Conservation (phyloP, 2,888 invertebrate species). For the Arctia plantaginis region DNA sequence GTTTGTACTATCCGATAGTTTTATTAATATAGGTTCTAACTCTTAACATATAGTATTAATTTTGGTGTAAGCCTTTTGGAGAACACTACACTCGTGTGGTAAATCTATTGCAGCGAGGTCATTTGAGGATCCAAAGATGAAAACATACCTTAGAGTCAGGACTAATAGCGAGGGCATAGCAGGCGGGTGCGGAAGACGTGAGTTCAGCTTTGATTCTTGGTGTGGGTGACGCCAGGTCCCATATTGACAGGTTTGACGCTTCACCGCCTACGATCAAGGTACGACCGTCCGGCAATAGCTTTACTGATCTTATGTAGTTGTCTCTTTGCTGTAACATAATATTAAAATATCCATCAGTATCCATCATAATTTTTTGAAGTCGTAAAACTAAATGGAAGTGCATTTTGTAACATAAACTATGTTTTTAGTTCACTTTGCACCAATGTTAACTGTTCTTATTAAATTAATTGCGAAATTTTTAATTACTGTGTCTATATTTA, state of each 20-base stretch:
- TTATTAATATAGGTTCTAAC: not conserved
- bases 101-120: not conserved
- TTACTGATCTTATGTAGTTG: conserved; percentile 98
- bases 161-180: conserved; percentile 98
- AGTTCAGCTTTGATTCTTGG: conserved; percentile 97
- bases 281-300: conserved; percentile 95
- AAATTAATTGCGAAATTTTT: conserved; percentile 5
- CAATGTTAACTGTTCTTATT: conserved; percentile 2
- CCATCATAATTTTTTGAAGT: not conserved
- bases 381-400: not conserved
- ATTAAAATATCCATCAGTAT: not conserved
- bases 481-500: not conserved
- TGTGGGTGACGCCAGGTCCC: conserved; percentile 97
- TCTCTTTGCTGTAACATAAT: conserved; percentile 91
- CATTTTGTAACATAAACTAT: not conserved
- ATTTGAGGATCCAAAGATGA: not conserved
- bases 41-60: not conserved
- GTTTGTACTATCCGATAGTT: not conserved
- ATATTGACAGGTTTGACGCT: conserved; percentile 97
- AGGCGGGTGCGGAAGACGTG: conserved; percentile 97
- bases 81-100: not conserved
- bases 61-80: not conserved
- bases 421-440: conserved; percentile 1
- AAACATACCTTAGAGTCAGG: conserved; percentile 93
- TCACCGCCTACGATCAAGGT: conserved; percentile 98